Base-by-base conservation (phyloP, 2,888 invertebrate species). In the Cephus pygmeus region DNA sequence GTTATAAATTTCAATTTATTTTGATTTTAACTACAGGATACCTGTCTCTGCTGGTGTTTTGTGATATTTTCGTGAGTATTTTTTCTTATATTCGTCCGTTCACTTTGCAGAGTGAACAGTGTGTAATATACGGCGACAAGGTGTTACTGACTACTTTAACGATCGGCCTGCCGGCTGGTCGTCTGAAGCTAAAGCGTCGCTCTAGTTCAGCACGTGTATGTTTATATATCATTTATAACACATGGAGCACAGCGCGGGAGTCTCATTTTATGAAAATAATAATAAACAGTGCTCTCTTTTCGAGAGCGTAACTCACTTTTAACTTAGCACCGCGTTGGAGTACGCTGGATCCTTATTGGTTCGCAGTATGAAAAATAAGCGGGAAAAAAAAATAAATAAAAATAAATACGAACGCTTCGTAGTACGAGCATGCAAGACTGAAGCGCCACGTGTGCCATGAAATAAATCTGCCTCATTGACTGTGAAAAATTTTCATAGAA, bases 251-350 rank as follows among this genome's bases (percentile, higher is more conserved):
- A 56, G 56, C 9, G 56, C 56, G 56, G 9, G 56, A 56, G 71
- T 15, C 33, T 71, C 33, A 33, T 71, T 71, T 71, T 71, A 33
- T 71, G 71, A 33, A 71, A 71, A 71, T 71, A 71, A 69, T 69
- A 33, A 71, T 56, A 56, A 56, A 56, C 33, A 31, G 71, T 34
- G 71, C 71, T 71, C 71, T 71, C 71, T 71, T 71, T 71, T 34
- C 31, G 71, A 71, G 71, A 33, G 71, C 31, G 12, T 71, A 31
- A 3, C 71, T 71, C 31, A 71, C n/a, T 71, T 71, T 71, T 71
- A 71, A 71, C 71, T 31, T 23, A 56, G 56, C 76, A 76, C 76
- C 76, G 76, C 69, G 73, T 69, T 71, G 23, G 9, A 56, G 23
- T 23, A 56, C 56, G 23, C 6, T 56, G 56, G 56, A 56, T 23